phyloP scores from a whole-genome alignment of 2,888 invertebrate genomes.

The Drosophila infuscata region DNA sequence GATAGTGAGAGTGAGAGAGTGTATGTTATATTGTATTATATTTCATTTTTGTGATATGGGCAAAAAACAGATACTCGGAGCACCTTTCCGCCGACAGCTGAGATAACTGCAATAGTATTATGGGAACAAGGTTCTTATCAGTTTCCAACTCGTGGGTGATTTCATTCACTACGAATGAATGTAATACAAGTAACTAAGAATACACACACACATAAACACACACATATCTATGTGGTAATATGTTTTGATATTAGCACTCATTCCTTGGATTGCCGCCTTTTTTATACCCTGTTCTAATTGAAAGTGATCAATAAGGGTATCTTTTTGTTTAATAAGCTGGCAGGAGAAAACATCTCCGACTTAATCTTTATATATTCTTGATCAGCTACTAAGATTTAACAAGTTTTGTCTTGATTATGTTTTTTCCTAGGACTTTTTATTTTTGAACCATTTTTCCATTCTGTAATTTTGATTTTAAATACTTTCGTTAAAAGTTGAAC shows the following conservation, averaged over 20 bases:
- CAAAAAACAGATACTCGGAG: conserved; percentile 30
- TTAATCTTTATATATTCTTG: background rate
- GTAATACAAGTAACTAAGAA: conserved; percentile 41
- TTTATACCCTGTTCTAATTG: background rate
- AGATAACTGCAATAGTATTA: conserved; percentile 67
- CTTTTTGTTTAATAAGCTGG: background rate
- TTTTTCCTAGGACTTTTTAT: too few species aligned
- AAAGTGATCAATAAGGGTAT: too few species aligned
- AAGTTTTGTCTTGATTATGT: too few species aligned
- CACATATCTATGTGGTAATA: conserved; percentile 27
- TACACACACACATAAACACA: background rate
- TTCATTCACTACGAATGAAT: conserved; percentile 39
- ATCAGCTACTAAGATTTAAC: background rate
- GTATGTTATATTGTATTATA: conserved; percentile 68
- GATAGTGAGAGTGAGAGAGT: conserved; percentile 14
- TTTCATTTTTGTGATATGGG: conserved; percentile 71
- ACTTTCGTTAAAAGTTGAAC: too few species aligned
- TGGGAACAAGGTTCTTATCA: conserved; percentile 51
- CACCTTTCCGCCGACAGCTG: conserved; percentile 49
- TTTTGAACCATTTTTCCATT: too few species aligned
- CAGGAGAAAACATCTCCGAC: background rate
- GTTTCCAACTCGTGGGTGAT: conserved; percentile 38
- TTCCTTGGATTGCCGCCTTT: conserved; percentile 28
- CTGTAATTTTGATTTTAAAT: too few species aligned
- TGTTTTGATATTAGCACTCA: conserved; percentile 12